phyloP scores from a whole-genome alignment of 2,797 vertebrate genomes.

The Lepidocolaptes lacrymiger region DNA sequence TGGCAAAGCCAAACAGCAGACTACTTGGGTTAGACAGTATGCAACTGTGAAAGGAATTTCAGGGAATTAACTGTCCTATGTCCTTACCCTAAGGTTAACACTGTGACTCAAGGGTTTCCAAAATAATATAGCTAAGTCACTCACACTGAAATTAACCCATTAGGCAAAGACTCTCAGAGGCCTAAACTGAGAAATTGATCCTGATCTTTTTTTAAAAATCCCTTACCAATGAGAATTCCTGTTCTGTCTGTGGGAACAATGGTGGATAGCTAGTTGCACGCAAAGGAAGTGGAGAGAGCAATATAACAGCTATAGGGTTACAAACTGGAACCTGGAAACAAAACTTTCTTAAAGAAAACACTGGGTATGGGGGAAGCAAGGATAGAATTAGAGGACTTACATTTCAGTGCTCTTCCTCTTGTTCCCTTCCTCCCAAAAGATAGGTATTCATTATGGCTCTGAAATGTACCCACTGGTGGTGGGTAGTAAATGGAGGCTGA shows the following conservation, averaged over 20 bases:
- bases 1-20: not conserved
- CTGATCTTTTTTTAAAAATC: not conserved
- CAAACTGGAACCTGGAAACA: not conserved
- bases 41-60: not conserved
- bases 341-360: not conserved
- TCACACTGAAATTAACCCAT: not conserved
- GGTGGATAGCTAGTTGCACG: fast-evolving
- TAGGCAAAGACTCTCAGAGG: not conserved
- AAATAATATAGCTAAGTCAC: not conserved
- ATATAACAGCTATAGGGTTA: not conserved
- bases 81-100: not conserved
- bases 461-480: not conserved
- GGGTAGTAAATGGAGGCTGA: not conserved
- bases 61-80: not conserved
- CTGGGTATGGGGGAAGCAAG: too few relatives aligned
- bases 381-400: not conserved
- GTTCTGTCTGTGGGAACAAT: fast-evolving
- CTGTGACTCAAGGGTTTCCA: not conserved
- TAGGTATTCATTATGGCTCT: not conserved
- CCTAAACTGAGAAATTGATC: not conserved
- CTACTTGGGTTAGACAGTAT: not conserved
- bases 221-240: not conserved
- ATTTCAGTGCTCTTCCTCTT: not conserved
- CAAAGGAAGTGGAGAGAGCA: not conserved
- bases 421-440: not conserved